Evolutionary conservation across 2,113 vertebrate species (phyloP).

Genomic region (Nesogale talazaci): DNA sequence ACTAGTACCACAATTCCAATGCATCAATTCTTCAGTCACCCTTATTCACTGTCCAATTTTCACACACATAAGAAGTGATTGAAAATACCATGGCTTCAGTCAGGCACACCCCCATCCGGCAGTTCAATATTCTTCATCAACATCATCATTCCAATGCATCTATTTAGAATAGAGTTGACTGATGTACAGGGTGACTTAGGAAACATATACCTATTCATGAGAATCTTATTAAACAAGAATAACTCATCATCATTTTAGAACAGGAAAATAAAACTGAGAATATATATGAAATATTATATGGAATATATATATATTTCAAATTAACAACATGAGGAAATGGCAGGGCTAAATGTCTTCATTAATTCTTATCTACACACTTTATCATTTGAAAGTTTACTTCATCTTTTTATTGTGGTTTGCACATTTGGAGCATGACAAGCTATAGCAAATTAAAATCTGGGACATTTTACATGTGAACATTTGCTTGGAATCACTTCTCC

Average conservation of each 20-base stretch:
- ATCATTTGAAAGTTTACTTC: not conserved
- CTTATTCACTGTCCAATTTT: too few relatives aligned
- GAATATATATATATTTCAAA: not conserved
- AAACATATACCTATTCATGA: slow-evolving; percentile 37
- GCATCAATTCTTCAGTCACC: too few relatives aligned
- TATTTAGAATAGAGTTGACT: not conserved
- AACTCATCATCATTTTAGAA: slow-evolving; percentile 31
- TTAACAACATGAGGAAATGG: not conserved
- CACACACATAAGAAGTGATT: too few relatives aligned
- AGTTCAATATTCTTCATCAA: too few relatives aligned
- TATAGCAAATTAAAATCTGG: slow-evolving; percentile 39
- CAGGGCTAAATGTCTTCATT: not conserved
- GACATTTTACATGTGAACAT: slow-evolving; percentile 38
- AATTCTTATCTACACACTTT: not conserved
- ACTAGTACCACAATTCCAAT: too few relatives aligned
- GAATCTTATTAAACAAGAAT: not conserved
- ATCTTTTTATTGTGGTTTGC: not conserved
- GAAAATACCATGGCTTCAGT: too few relatives aligned
- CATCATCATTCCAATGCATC: too few relatives aligned
- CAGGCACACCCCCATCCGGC: too few relatives aligned
- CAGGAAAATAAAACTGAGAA: not conserved
- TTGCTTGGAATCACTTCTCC: not conserved
- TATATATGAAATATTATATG: too few relatives aligned
- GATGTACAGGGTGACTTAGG: not conserved
- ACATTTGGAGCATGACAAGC: not conserved